These are phyloP conservation scores for Paragorgia papillata DNA, from an alignment of 92 coral and sea anemone species.

Conservation along the genomic window DNA sequence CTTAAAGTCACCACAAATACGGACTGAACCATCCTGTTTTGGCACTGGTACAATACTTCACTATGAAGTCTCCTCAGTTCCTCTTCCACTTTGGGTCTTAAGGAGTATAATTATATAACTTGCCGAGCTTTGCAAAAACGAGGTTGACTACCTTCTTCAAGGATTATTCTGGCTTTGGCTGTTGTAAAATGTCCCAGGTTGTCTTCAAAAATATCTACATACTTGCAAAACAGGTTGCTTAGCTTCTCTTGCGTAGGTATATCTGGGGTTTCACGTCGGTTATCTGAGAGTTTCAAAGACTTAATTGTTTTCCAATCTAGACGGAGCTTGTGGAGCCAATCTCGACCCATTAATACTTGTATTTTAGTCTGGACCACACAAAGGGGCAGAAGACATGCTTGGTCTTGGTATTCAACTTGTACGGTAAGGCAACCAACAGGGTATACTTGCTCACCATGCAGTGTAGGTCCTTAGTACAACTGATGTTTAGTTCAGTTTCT, in stretches of 20 bases:
- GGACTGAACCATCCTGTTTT: slow-evolving; percentile 51
- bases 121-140: slow-evolving; percentile 28
- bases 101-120: slow-evolving; percentile 10
- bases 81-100: slow-evolving; percentile 10
- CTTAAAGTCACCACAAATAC: slow-evolving; percentile 62
- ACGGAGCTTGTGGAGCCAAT: not conserved
- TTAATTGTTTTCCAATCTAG: no score
- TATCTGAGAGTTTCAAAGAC: no score
- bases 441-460: no score
- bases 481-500: no score
- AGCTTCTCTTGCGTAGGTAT: slow-evolving; percentile 40
- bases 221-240: slow-evolving; percentile 41
- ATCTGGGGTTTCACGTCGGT: slow-evolving; percentile 16
- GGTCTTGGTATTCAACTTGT: no score
- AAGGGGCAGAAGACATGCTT: no score
- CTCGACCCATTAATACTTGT: not conserved
- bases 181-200: slow-evolving; percentile 43
- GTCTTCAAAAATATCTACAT: slow-evolving; percentile 45
- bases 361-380: not conserved
- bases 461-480: no score
- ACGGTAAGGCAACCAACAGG: no score
- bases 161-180: slow-evolving; percentile 20
- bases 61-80: slow-evolving; percentile 7
- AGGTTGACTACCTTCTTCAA: slow-evolving; percentile 38
- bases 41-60: slow-evolving; percentile 18